A percentile compares a stretch with the other conserved stretches of the same genome.
phyloP scores from a whole-genome alignment of 2,113 vertebrate genomes.

The Peromyscus polionotus region DNA sequence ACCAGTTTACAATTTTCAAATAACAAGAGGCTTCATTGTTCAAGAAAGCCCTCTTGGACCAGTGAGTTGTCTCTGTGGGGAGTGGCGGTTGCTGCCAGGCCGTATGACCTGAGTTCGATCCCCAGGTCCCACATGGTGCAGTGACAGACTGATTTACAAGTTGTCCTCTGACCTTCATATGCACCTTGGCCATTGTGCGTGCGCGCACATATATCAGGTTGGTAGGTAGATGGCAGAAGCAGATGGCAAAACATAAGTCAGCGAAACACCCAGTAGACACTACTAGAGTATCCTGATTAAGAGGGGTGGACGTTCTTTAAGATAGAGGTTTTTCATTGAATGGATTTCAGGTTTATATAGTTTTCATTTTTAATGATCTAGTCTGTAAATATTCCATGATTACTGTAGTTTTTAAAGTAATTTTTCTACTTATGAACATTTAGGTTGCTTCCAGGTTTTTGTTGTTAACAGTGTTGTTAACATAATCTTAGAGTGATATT shows the following conservation, averaged over 20 bases:
- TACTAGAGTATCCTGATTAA: too few relatives aligned
- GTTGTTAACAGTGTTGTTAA: constrained; percentile 19
- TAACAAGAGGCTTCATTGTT: background rate
- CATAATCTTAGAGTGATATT: background rate
- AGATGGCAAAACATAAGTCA: background rate
- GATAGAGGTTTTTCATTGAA: background rate
- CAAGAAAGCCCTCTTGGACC: background rate
- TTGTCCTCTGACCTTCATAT: background rate
- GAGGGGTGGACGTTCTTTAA: background rate
- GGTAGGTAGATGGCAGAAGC: background rate
- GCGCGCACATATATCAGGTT: background rate
- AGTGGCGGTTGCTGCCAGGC: background rate
- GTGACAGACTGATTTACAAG: too few relatives aligned
- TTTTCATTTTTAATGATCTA: constrained; percentile 26
- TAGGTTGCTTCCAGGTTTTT: constrained; percentile 48
- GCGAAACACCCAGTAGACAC: background rate
- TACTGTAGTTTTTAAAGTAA: constrained; percentile 18
- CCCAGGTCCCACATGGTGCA: background rate
- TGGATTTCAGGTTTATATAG: background rate
- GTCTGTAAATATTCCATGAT: constrained; percentile 12
- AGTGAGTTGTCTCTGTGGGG: background rate
- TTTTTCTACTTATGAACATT: constrained; percentile 45
- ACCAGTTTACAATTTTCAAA: constrained; percentile 42
- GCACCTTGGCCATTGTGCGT: too few relatives aligned
- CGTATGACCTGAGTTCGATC: background rate